phyloP scores from a whole-genome alignment of 2,888 invertebrate species.

The Ptilodon capucinus region DNA sequence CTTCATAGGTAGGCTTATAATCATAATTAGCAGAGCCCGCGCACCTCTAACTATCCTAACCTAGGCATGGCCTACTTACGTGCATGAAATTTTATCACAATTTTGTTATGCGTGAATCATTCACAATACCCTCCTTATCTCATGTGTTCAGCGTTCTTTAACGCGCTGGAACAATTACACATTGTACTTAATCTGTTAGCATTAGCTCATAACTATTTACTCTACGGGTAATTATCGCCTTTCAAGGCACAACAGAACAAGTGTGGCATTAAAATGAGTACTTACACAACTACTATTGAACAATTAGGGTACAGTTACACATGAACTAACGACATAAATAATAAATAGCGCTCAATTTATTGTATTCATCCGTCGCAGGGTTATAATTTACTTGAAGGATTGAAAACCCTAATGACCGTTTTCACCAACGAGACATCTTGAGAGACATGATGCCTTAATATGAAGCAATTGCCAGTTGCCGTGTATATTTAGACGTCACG shows the following conservation, averaged over 20 bases:
- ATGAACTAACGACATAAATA: too few species aligned
- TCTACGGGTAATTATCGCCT: neutral
- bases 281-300: neutral
- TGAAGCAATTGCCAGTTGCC: too few species aligned
- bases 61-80: conserved; percentile 51
- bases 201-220: conserved; percentile 3
- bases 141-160: conserved; percentile 34
- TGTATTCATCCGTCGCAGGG: too few species aligned
- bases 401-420: too few species aligned
- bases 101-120: conserved; percentile 43
- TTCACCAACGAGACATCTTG: too few species aligned
- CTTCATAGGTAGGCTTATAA: conserved; percentile 30
- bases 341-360: too few species aligned
- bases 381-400: too few species aligned
- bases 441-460: too few species aligned
- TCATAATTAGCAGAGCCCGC: conserved; percentile 30
- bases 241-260: neutral
- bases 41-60: conserved; percentile 34
- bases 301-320: too few species aligned
- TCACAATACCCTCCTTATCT: conserved; percentile 50
- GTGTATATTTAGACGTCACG: too few species aligned
- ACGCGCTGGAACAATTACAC: conserved; percentile 19
- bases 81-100: conserved; percentile 50
- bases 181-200: conserved; percentile 9
- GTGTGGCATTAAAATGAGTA: neutral